phyloP scores from a whole-genome alignment of 2,113 vertebrate species.

The Butastur rufipennis region DNA sequence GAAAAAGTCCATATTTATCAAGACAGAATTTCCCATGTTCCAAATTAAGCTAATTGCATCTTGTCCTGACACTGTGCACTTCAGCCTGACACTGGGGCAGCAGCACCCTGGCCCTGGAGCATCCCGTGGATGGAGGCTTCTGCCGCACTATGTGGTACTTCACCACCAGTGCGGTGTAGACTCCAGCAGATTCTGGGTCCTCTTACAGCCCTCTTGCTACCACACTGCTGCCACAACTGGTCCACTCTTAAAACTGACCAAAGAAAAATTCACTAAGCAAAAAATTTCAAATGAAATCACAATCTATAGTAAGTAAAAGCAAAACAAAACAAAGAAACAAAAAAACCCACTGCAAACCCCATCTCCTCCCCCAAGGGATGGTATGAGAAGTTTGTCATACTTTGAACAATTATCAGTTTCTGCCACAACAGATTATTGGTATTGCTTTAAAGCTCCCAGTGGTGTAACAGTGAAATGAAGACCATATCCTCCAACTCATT shows the following conservation, averaged over 20 bases:
- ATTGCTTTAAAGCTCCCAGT: neutral
- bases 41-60: neutral
- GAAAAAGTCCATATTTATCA: neutral
- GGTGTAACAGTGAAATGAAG: neutral
- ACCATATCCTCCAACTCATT: neutral
- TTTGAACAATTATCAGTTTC: neutral
- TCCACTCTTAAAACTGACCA: neutral
- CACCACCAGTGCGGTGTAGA: accelerated
- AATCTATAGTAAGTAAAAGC: neutral
- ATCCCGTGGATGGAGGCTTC: neutral
- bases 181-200: neutral
- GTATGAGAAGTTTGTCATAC: neutral
- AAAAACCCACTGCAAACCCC: neutral
- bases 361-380: neutral
- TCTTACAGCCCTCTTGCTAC: neutral
- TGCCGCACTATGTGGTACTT: accelerated
- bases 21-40: neutral
- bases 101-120: neutral
- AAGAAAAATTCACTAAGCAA: neutral
- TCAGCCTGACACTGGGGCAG: neutral
- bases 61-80: neutral
- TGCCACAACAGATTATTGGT: neutral
- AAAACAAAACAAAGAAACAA: neutral
- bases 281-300: neutral
- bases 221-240: neutral